Conservation (phyloP, 2,888 invertebrate genomes). For the Sphaeridia pumilis region DNA sequence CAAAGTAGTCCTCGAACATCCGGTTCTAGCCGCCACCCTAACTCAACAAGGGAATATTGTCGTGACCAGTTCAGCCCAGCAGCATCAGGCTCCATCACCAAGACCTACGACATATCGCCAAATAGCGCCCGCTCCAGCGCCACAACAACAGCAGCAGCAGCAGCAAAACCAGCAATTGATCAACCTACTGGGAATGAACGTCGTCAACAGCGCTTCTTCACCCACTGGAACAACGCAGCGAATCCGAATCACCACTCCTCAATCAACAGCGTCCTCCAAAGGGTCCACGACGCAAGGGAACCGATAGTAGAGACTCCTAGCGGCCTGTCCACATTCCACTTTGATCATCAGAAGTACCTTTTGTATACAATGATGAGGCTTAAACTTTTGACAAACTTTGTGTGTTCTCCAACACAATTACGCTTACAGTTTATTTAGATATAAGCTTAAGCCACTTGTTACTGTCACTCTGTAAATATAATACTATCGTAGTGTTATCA, state of each 20-base stretch:
- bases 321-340: too few relatives aligned
- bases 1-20: constrained; percentile 29
- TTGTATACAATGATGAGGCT: too few relatives aligned
- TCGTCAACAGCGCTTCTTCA: constrained; percentile 16
- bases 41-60: constrained; percentile 18
- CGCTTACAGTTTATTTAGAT: too few relatives aligned
- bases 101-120: constrained; percentile 26
- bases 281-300: too few relatives aligned
- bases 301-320: too few relatives aligned
- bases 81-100: constrained; percentile 8
- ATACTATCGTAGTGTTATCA: too few relatives aligned
- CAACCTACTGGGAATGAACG: constrained; percentile 24
- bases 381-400: too few relatives aligned
- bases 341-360: too few relatives aligned
- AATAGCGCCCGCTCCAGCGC: constrained; percentile 33
- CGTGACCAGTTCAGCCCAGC: constrained; percentile 2
- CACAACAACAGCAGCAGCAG: constrained; percentile 12
- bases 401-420: too few relatives aligned
- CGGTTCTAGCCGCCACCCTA: constrained; percentile 28
- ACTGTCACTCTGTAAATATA: too few relatives aligned
- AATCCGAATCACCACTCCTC: constrained; percentile 23
- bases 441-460: too few relatives aligned
- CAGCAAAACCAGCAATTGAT: constrained; percentile 25
- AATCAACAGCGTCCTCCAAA: background rate
- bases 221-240: constrained; percentile 15